Conservation (phyloP, 1,140 invertebrate genomes). For the Drosophila fuyamai region DNA sequence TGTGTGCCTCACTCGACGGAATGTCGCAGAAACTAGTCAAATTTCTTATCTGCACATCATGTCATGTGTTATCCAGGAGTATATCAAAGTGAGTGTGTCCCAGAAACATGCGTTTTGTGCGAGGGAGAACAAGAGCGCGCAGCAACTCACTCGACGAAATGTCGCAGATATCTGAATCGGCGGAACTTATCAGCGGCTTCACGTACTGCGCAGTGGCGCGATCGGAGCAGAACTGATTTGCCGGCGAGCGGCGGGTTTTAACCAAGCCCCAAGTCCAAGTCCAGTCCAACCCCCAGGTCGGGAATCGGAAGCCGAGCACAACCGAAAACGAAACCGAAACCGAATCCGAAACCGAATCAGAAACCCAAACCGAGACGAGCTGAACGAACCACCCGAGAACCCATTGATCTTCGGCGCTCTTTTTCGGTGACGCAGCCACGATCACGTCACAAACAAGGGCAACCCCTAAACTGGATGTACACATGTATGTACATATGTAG, state of each 20-base stretch:
- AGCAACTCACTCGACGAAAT: slow-evolving; percentile 36
- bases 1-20: slow-evolving; percentile 31
- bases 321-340: not conserved
- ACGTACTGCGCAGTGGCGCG: slow-evolving; percentile 68
- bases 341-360: slow-evolving; percentile 7
- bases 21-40: slow-evolving; percentile 23
- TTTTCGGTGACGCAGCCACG: not conserved
- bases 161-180: slow-evolving; percentile 23
- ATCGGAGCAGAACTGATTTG: slow-evolving; percentile 77
- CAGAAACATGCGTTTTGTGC: not conserved
- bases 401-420: slow-evolving; percentile 5
- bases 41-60: not conserved
- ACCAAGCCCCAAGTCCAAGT: slow-evolving; percentile 51
- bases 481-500: too few relatives aligned
- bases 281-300: slow-evolving; percentile 25
- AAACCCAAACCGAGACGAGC: slow-evolving; percentile 1
- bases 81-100: not conserved
- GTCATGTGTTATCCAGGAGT: not conserved
- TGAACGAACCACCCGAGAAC: not conserved
- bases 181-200: slow-evolving; percentile 23
- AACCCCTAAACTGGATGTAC: slow-evolving; percentile 15
- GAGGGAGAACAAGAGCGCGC: slow-evolving; percentile 1
- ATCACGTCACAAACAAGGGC: slow-evolving; percentile 10
- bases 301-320: slow-evolving; percentile 10
- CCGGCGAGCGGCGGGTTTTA: slow-evolving; percentile 49